Conservation (phyloP, 2,113 vertebrate genomes). For the Lethenteron reissneri region DNA sequence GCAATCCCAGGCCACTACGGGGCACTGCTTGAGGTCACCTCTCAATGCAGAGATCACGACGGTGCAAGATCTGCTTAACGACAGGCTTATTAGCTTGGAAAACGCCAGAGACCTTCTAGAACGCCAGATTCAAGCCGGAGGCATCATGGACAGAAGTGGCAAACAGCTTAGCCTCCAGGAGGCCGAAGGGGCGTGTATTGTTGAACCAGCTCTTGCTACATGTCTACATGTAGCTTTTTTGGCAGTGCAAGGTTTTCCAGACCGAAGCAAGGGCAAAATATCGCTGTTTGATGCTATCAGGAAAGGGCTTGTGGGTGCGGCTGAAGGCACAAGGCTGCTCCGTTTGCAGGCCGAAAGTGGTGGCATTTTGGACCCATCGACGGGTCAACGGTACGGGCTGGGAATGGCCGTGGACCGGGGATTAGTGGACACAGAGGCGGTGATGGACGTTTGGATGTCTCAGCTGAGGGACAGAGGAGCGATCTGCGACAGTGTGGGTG, state of each 20-base stretch:
- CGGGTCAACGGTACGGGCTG: background rate
- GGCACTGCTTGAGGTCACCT: background rate
- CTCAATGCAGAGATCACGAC: conserved; percentile 5
- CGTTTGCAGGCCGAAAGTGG: background rate
- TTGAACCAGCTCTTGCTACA: background rate
- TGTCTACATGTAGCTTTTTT: background rate
- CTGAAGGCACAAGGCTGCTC: background rate
- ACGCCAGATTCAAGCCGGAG: conserved; percentile 34
- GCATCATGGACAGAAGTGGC: conserved; percentile 21
- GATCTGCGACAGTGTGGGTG: conserved; percentile 19
- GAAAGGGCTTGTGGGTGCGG: background rate
- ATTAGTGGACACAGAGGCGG: background rate
- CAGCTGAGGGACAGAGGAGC: conserved; percentile 1
- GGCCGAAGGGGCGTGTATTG: background rate
- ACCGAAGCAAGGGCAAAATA: background rate
- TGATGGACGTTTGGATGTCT: background rate
- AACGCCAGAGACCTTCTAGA: conserved; percentile 26
- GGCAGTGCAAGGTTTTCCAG: background rate
- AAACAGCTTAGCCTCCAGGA: conserved; percentile 1
- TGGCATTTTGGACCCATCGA: conserved; percentile 1
- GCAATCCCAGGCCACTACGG: background rate
- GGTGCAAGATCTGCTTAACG: background rate
- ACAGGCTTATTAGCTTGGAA: conserved; percentile 14
- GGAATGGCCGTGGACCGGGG: background rate
- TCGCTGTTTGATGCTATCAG: background rate